Percentiles rank a stretch among this genome's conserved stretches.
Conservation (phyloP, 2,888 invertebrate genomes). For the Alsophila aescularia region DNA sequence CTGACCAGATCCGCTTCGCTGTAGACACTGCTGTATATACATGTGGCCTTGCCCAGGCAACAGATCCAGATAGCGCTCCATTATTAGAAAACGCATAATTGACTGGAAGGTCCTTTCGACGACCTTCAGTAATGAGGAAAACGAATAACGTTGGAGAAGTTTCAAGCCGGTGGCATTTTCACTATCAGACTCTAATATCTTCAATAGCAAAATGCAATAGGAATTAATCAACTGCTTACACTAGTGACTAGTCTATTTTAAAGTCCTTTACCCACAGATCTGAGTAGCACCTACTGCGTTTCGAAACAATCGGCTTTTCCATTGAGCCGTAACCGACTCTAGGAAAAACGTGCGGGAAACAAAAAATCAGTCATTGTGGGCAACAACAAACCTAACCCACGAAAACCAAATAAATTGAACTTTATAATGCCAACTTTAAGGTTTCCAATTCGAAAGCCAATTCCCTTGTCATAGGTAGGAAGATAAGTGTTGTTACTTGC, state of each 20-base stretch:
- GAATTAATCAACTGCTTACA: not conserved
- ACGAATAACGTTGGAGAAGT: too few relatives aligned
- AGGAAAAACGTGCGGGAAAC: constrained; percentile 81
- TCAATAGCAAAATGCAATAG: not conserved
- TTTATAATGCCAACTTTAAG: not conserved
- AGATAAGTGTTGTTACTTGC: not conserved
- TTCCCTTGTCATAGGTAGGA: not conserved
- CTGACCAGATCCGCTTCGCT: too few relatives aligned
- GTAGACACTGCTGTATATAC: too few relatives aligned
- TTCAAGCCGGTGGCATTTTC: too few relatives aligned
- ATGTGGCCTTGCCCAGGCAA: too few relatives aligned
- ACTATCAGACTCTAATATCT: too few relatives aligned
- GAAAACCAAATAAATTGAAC: constrained; percentile 14
- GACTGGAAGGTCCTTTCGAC: too few relatives aligned
- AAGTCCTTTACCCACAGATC: constrained; percentile 19
- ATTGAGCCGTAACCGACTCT: constrained; percentile 72
- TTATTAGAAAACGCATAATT: too few relatives aligned
- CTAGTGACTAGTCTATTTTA: constrained; percentile 6
- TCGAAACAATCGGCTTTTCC: constrained; percentile 69
- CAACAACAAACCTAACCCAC: constrained; percentile 20
- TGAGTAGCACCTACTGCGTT: constrained; percentile 42
- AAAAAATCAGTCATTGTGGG: constrained; percentile 76
- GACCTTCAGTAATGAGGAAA: too few relatives aligned
- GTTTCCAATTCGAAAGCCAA: not conserved
- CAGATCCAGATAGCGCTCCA: too few relatives aligned